Conservation (phyloP, 2,113 vertebrate genomes). For the Zapus hudsonius region DNA sequence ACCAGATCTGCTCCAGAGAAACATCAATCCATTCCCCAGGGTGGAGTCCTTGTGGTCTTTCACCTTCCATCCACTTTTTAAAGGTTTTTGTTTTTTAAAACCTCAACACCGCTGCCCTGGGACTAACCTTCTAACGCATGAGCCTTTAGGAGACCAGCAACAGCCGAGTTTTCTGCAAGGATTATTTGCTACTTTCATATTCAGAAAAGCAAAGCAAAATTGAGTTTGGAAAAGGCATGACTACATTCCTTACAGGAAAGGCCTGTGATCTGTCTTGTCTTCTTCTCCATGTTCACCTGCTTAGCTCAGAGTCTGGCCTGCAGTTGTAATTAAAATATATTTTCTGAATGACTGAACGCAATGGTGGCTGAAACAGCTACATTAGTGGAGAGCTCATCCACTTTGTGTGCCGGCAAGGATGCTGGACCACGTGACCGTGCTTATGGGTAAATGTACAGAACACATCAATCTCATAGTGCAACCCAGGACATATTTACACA, state of each 20-base stretch:
- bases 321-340: slow-evolving; percentile 16
- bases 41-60: not conserved
- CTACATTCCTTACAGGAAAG: not conserved
- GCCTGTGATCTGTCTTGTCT: not conserved
- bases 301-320: not conserved
- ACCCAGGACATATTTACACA: not conserved
- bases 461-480: not conserved
- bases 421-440: not conserved
- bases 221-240: not conserved
- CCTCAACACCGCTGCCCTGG: not conserved
- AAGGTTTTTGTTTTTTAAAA: too few species aligned
- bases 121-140: not conserved
- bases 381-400: not conserved
- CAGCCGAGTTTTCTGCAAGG: not conserved
- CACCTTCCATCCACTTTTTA: not conserved
- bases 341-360: not conserved
- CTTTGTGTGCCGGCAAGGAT: not conserved
- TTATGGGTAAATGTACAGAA: not conserved
- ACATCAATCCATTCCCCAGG: not conserved
- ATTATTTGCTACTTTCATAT: slow-evolving; percentile 39
- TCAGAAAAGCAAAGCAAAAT: not conserved
- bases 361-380: not conserved
- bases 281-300: not conserved
- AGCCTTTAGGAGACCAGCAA: not conserved
- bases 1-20: not conserved